These are phyloP conservation scores for Diarsia brunnea DNA, from an alignment of 2,888 invertebrate genomes.

Conservation along the genomic window DNA sequence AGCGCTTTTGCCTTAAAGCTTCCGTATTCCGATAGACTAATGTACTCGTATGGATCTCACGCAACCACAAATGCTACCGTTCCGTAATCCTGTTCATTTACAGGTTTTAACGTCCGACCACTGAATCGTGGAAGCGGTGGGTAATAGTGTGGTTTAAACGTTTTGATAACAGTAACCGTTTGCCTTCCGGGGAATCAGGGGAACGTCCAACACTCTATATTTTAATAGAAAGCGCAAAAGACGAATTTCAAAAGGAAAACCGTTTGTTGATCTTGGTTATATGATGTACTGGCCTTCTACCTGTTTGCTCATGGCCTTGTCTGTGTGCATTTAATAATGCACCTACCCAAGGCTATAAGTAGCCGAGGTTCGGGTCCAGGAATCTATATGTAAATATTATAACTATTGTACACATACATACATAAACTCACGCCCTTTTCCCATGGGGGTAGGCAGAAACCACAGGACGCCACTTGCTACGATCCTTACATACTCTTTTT, in stretches of 20 bases:
- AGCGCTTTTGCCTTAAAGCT: not conserved
- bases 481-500: no score
- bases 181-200: not conserved
- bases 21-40: not conserved
- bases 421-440: no score
- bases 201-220: not conserved
- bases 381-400: not conserved
- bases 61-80: conserved; percentile 12
- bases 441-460: no score
- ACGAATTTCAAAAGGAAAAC: not conserved
- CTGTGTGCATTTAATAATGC: not conserved
- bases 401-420: no score
- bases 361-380: not conserved
- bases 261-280: not conserved
- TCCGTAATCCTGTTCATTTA: conserved; percentile 16
- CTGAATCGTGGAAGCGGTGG: conserved; percentile 8
- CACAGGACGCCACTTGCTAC: no score
- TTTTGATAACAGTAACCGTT: not conserved
- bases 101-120: not conserved
- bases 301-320: not conserved
- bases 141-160: no score
- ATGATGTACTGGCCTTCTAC: not conserved
- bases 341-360: not conserved
- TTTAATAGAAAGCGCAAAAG: not conserved
- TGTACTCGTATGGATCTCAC: conserved; percentile 1